Evolutionary conservation across 2,113 vertebrate genomes (phyloP), one percentile per base, ranked within the genome.

Genomic region (Silurus glanis): DNA sequence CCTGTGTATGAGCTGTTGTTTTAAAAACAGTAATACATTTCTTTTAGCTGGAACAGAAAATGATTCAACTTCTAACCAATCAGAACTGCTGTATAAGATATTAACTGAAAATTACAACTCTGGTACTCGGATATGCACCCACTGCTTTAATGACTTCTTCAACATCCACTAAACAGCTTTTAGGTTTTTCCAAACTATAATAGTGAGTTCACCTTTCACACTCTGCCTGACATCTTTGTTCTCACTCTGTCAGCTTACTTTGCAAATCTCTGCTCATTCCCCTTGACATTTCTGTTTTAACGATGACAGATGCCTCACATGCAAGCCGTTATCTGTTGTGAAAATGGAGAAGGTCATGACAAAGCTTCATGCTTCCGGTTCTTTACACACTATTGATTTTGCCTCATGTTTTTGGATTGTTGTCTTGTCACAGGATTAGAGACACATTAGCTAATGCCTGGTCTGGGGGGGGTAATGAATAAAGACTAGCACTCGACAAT

Each of bases 241-340:
- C 17, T 45, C 17, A 61, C 25, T 58, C 53, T 37, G n/a, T 25
- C 53, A 58, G 7, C 56, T 37, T 45, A 37, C 78, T 61, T 61
- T 21, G 56, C 56, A 49, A 59, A 2, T 80, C 56, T 61, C 21
- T 37, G 14, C n/a, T 53, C n/a, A 45, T 37, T 59, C 55, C 21
- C 9, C 78, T 61, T 80, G 78, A 80, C 78, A 45, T 28, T 21
- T 80, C 13, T 21, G 28, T 80, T 80, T 61, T 47, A 80, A 45
- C 19, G 0, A 9, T 80, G 78, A 4, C 74, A 55, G 51, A 55
- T 55, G 47, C 23, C 69, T 67, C 67, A 71, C 19, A n/a, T 16
- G 17, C 6, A 10, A n/a, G 37, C 16, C 21, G 58, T 61, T 3
- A 13, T 61, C 28, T 80, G 28, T 9, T 47, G 28, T 47, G 37